Evolutionary conservation across 2,797 vertebrate species (phyloP).

Genomic region (Onychomys leucogaster): DNA sequence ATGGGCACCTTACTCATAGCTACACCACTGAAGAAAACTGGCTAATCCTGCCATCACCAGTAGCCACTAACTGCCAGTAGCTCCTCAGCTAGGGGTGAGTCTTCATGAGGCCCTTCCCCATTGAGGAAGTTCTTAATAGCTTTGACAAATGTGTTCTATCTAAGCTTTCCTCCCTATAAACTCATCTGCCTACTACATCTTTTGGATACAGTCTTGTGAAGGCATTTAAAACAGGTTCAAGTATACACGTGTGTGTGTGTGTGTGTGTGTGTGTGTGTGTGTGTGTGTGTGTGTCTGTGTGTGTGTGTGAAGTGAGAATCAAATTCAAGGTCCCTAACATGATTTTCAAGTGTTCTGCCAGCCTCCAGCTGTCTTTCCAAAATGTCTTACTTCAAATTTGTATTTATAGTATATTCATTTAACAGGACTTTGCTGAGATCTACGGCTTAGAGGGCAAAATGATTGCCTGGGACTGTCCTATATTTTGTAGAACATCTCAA

Average conservation of each 20-base stretch:
- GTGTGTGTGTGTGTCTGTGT: background rate
- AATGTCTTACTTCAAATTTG: background rate
- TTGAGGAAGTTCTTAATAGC: background rate
- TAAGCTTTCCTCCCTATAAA: background rate
- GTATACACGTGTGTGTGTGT: no score
- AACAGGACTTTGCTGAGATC: background rate
- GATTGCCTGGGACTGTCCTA: background rate
- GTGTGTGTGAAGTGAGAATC: no score
- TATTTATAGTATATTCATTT: background rate
- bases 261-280: background rate
- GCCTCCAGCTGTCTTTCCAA: background rate
- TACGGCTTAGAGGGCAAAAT: background rate
- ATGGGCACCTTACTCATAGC: background rate
- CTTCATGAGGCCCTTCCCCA: background rate
- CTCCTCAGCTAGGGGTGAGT: background rate
- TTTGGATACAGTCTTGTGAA: background rate
- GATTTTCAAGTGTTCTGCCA: background rate
- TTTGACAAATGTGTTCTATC: background rate
- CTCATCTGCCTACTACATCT: background rate
- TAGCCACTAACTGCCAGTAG: background rate
- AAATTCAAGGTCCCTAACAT: background rate
- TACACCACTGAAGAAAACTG: background rate
- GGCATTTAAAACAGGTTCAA: background rate
- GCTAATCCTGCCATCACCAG: background rate
- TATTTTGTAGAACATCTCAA: no score